These are phyloP conservation scores for Catostomus latipinnis DNA, from an alignment of 2,797 vertebrate species.

Conservation along the genomic window DNA sequence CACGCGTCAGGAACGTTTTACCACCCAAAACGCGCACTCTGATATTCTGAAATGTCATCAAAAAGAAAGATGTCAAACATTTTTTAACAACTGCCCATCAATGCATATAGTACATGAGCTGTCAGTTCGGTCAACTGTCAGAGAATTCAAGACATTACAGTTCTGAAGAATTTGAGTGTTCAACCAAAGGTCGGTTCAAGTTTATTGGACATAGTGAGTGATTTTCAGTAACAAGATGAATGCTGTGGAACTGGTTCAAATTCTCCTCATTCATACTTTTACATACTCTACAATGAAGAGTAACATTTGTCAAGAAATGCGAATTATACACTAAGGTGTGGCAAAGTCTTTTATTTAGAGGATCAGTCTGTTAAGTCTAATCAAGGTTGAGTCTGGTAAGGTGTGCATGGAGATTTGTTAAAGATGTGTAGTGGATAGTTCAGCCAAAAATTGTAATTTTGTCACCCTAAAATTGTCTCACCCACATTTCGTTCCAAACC, in stretches of 20 bases:
- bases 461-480: too few species aligned
- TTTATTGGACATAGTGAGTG: not conserved
- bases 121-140: not conserved
- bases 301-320: not conserved
- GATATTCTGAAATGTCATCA: conserved; percentile 78
- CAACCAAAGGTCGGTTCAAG: conserved; percentile 3
- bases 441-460: too few species aligned
- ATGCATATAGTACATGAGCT: not conserved
- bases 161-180: not conserved
- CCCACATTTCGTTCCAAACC: too few species aligned
- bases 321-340: conserved; percentile 41
- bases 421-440: not conserved
- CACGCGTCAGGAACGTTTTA: conserved; percentile 81
- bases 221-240: conserved; percentile 57
- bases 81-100: not conserved
- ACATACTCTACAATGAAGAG: not conserved
- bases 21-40: conserved; percentile 80
- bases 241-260: conserved; percentile 70
- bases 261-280: conserved; percentile 42
- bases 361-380: conserved; percentile 5
- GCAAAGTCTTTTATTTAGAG: not conserved
- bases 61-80: not conserved
- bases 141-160: not conserved
- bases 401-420: conserved; percentile 13
- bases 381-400: conserved; percentile 14